phyloP scores from a whole-genome alignment of 2,113 vertebrate genomes.

The Alexandromys fortis region DNA sequence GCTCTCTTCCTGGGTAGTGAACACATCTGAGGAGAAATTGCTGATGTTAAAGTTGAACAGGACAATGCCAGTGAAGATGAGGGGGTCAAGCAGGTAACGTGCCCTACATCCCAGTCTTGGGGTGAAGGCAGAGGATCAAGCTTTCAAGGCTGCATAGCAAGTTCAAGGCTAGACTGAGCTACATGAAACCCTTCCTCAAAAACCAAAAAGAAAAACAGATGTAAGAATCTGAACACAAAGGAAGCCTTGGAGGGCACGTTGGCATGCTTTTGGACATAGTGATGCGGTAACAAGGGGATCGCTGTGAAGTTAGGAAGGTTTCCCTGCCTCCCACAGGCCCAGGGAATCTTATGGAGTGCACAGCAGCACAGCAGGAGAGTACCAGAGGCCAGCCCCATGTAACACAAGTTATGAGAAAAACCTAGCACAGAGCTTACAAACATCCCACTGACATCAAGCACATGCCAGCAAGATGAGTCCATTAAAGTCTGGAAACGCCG shows the following conservation, averaged over 20 bases:
- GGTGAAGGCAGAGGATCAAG: background rate
- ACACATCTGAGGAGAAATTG: background rate
- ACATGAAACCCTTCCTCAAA: background rate
- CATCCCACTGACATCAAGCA: background rate
- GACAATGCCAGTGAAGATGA: background rate
- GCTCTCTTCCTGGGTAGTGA: background rate
- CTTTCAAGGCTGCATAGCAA: background rate
- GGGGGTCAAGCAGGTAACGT: background rate
- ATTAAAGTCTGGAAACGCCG: background rate
- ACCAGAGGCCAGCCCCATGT: background rate
- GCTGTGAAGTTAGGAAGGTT: background rate
- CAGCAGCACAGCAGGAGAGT: background rate
- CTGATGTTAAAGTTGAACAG: background rate
- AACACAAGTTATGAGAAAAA: background rate
- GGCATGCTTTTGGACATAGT: background rate
- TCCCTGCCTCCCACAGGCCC: background rate
- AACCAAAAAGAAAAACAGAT: background rate
- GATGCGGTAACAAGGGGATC: background rate
- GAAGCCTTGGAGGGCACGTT: background rate
- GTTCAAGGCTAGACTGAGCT: background rate
- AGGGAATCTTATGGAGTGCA: background rate
- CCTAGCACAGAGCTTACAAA: background rate
- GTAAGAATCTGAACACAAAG: background rate
- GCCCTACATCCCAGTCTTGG: background rate
- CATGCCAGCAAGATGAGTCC: background rate